Conservation (phyloP, 2,113 vertebrate species). For the Notarius quadriscutis region DNA sequence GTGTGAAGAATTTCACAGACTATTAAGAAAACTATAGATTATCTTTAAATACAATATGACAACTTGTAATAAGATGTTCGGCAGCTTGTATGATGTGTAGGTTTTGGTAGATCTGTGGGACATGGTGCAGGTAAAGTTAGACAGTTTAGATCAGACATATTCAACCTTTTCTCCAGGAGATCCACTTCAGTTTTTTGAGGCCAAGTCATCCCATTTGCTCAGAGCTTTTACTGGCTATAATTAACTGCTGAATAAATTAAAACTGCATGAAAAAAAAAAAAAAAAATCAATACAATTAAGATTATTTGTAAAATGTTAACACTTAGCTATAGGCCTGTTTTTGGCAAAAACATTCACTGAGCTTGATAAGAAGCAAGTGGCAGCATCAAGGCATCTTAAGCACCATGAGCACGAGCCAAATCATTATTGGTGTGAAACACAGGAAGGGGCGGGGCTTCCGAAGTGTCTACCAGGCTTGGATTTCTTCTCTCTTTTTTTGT, state of each 20-base stretch:
- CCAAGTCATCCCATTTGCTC: not conserved
- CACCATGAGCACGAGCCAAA: not conserved
- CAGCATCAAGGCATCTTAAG: not conserved
- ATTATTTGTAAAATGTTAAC: not conserved
- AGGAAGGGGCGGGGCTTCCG: not conserved
- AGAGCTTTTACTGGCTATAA: not conserved
- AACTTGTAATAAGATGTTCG: not conserved
- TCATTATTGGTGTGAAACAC: not conserved
- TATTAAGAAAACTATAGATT: not conserved
- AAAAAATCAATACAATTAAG: not conserved
- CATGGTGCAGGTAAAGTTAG: not conserved
- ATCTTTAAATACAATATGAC: not conserved
- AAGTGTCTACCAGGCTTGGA: not conserved
- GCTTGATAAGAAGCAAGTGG: not conserved
- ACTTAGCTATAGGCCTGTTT: not conserved
- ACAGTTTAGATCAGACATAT: not conserved
- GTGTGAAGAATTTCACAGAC: too few relatives aligned
- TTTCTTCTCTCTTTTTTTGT: too few relatives aligned
- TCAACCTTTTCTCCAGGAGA: not conserved
- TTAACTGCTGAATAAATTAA: not conserved
- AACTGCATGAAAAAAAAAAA: not conserved
- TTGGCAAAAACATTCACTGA: not conserved
- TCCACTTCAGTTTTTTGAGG: not conserved
- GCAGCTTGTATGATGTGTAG: not conserved
- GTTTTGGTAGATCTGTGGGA: not conserved